These are phyloP conservation scores for Corythornis vintsioides DNA, from an alignment of 2,113 vertebrate genomes.

Conservation along the genomic window DNA sequence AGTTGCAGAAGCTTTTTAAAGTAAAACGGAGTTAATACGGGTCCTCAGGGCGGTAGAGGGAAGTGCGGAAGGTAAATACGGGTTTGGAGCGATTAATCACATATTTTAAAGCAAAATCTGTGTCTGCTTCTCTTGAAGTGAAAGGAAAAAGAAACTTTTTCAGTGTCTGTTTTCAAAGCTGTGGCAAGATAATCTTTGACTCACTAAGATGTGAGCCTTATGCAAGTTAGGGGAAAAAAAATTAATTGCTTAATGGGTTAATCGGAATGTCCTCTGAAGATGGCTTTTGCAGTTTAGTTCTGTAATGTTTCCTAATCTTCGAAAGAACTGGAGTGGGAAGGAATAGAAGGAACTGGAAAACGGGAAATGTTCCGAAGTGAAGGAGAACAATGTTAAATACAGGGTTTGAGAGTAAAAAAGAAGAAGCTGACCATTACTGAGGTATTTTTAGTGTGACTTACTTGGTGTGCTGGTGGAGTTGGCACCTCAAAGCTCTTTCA, in stretches of 20 bases:
- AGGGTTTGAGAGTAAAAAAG: conserved; percentile 13
- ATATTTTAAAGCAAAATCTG: not conserved
- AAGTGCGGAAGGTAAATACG: not conserved
- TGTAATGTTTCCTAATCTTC: not conserved
- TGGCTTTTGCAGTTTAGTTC: not conserved
- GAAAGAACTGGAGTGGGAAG: not conserved
- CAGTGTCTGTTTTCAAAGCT: not conserved
- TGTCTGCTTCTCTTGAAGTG: not conserved
- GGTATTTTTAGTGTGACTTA: conserved; percentile 38
- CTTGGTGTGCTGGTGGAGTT: not conserved
- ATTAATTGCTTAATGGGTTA: not conserved
- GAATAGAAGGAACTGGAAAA: not conserved
- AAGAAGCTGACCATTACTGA: conserved; percentile 31
- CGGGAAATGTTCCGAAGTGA: not conserved
- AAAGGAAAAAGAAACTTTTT: not conserved
- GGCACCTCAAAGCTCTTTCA: not conserved
- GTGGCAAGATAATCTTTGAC: not conserved
- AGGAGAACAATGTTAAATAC: conserved; percentile 10
- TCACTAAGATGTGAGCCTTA: not conserved
- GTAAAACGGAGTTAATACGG: rapidly evolving
- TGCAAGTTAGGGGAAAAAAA: not conserved
- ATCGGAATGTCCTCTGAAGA: not conserved
- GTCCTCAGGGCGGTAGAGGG: not conserved
- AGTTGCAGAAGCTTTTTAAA: not conserved
- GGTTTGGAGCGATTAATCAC: not conserved